Percentiles rank a stretch among this genome's conserved stretches.
These are phyloP conservation scores for Tribolium castaneum DNA, from an alignment of 1,140 invertebrate genomes.

Conservation along the genomic window DNA sequence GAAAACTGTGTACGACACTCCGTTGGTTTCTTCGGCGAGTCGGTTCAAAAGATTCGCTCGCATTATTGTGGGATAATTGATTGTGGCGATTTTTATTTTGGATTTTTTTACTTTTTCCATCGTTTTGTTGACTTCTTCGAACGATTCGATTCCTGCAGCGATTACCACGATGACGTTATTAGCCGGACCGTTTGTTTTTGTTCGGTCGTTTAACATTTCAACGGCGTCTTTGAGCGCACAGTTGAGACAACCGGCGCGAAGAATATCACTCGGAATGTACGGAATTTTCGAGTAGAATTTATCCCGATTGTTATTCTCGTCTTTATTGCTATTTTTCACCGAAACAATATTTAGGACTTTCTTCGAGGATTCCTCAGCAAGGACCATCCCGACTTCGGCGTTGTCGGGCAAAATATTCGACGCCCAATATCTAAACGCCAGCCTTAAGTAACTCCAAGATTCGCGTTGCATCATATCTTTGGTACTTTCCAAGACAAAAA, in stretches of 20 bases:
- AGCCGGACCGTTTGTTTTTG: constrained; percentile 62
- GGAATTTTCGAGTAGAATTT: constrained; percentile 67
- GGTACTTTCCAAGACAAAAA: constrained; percentile 68
- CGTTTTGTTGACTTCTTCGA: constrained; percentile 56
- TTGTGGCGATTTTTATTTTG: constrained; percentile 64
- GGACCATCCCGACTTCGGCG: constrained; percentile 66
- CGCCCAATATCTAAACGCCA: constrained; percentile 70
- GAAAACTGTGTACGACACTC: constrained; percentile 65
- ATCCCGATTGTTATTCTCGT: constrained; percentile 62
- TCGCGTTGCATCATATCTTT: constrained; percentile 69
- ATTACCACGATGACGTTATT: constrained; percentile 69
- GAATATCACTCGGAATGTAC: constrained; percentile 65
- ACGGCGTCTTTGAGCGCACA: constrained; percentile 67
- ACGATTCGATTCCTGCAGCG: constrained; percentile 65
- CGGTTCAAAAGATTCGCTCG: constrained; percentile 63
- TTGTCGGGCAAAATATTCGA: constrained; percentile 66
- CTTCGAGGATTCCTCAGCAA: constrained; percentile 63
- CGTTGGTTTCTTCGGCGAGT: constrained; percentile 65
- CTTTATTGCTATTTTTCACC: constrained; percentile 51
- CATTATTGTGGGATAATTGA: constrained; percentile 66
- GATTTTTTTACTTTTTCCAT: constrained; percentile 59
- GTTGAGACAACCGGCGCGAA: constrained; percentile 65
- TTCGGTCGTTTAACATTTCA: constrained; percentile 66
- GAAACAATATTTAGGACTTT: constrained; percentile 53
- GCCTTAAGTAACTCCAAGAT: constrained; percentile 70